Conservation (phyloP, 2,797 vertebrate genomes). For the Microcaecilia unicolor region DNA sequence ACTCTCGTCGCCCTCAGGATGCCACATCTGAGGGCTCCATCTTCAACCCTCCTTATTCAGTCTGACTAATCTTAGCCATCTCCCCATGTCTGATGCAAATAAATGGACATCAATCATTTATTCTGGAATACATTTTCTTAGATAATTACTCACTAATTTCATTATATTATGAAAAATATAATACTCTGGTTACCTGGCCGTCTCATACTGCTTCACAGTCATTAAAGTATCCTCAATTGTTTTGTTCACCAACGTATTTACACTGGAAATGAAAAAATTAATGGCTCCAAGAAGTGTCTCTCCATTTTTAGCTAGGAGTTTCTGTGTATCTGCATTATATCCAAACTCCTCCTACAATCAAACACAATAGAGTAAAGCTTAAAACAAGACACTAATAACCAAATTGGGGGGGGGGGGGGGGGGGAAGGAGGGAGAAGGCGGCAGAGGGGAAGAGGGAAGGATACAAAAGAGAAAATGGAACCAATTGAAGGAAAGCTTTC, state of each 20-base stretch:
- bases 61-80: too few species aligned
- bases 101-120: too few species aligned
- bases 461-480: not conserved
- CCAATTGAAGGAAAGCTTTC: constrained; percentile 2
- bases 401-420: too few species aligned
- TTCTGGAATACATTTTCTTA: too few species aligned
- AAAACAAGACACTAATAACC: constrained; percentile 5
- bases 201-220: constrained; percentile 95
- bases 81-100: too few species aligned
- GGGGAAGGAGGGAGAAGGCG: too few species aligned
- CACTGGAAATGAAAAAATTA: constrained; percentile 90
- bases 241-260: constrained; percentile 93
- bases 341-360: constrained; percentile 91
- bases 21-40: too few species aligned
- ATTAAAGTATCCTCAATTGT: constrained; percentile 95
- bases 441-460: too few species aligned
- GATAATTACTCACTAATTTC: too few species aligned
- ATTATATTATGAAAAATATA: too few species aligned
- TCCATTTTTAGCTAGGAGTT: constrained; percentile 92
- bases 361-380: constrained; percentile 9
- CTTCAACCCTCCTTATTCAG: too few species aligned
- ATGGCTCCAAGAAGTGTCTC: constrained; percentile 92
- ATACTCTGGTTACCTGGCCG: constrained; percentile 71
- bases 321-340: constrained; percentile 96
- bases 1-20: too few species aligned